Percentiles rank a stretch among this genome's conserved stretches.
phyloP scores from a whole-genome alignment of 2,888 invertebrate genomes.

The Metallyticus violacea region DNA sequence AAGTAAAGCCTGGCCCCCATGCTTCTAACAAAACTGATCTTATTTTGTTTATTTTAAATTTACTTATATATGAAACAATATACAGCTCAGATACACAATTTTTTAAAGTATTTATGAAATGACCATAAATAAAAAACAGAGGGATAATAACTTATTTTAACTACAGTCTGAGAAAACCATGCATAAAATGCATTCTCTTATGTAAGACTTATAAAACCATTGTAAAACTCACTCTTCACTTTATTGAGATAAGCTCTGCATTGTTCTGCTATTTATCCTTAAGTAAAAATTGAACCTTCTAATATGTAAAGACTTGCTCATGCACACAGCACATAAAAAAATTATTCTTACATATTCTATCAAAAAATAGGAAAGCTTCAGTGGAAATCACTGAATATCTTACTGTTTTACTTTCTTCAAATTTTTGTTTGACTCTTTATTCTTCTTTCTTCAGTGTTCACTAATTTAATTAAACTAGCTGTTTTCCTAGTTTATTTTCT shows the following conservation, averaged over 20 bases:
- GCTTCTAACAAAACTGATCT: background rate
- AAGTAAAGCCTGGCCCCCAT: background rate
- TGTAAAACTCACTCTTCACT: background rate
- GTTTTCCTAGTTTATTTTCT: background rate
- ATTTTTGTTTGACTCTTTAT: background rate
- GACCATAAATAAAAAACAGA: background rate
- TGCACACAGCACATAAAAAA: background rate
- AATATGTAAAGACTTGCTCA: background rate
- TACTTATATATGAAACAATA: background rate
- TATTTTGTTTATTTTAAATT: too few species aligned
- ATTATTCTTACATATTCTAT: background rate
- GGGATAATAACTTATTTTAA: background rate
- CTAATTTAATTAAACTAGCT: background rate
- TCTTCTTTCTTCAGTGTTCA: background rate
- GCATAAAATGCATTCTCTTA: background rate
- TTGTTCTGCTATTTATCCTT: background rate
- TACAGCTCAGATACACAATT: background rate
- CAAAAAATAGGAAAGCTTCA: constrained; percentile 19
- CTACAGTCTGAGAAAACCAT: background rate
- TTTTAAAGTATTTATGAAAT: background rate
- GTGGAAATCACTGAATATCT: background rate
- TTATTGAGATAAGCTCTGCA: background rate
- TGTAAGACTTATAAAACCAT: background rate
- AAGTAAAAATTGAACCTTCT: background rate
- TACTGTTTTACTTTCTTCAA: background rate